Conservation (phyloP, 2,113 vertebrate genomes). For the Ceyx margarethae region DNA sequence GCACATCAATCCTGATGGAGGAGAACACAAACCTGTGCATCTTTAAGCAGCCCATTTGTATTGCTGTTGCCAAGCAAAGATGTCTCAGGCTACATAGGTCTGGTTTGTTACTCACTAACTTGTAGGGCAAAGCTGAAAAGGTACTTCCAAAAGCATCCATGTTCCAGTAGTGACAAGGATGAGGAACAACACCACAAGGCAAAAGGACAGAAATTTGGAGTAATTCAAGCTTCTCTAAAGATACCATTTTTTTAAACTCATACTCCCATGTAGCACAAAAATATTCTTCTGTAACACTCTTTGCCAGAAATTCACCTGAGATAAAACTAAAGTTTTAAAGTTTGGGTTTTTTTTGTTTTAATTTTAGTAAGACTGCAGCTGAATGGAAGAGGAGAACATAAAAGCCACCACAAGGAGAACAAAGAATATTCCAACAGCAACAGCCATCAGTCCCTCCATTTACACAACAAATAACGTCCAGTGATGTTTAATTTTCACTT, state of each 20-base stretch:
- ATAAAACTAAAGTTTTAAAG: not conserved
- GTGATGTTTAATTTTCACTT: not conserved
- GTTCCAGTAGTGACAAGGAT: not conserved
- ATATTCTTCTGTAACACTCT: not conserved
- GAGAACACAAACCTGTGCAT: not conserved
- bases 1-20: rapidly evolving
- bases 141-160: not conserved
- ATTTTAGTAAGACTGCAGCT: not conserved
- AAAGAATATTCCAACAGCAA: not conserved
- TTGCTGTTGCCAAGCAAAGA: not conserved
- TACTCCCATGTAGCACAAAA: not conserved
- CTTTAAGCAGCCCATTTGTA: not conserved
- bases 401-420: not conserved
- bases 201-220: not conserved
- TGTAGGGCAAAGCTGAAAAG: not conserved
- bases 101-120: not conserved
- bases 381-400: not conserved
- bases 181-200: not conserved
- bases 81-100: not conserved
- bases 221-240: not conserved
- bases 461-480: not conserved
- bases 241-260: not conserved
- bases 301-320: not conserved
- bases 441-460: not conserved
- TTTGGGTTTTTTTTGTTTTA: no score